phyloP scores from a whole-genome alignment of 1,140 invertebrate species.

The Calliopsis andreniformis region DNA sequence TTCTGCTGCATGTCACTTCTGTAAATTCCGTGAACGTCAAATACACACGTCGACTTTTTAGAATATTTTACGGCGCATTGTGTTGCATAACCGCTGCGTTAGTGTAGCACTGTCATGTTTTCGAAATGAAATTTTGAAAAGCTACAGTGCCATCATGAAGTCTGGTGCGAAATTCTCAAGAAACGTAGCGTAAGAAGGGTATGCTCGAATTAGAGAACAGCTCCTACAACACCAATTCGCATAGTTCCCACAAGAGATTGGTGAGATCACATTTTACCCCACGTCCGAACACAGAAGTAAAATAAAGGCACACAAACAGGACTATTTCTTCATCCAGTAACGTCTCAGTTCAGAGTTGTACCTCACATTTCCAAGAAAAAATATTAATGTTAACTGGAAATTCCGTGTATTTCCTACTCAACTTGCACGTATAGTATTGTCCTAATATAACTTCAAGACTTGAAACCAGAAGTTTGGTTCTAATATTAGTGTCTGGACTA shows the following conservation, averaged over 20 bases:
- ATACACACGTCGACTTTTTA: neutral
- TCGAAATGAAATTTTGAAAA: conserved; percentile 26
- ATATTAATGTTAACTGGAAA: neutral
- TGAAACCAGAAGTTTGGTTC: no score
- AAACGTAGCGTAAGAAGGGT: neutral
- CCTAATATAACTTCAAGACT: no score
- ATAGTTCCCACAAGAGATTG: conserved; percentile 4
- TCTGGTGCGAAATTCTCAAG: neutral
- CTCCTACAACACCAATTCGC: conserved; percentile 15
- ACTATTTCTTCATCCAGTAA: neutral
- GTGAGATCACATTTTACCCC: neutral
- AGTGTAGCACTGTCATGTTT: neutral
- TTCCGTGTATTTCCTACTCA: neutral
- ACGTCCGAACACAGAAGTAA: neutral
- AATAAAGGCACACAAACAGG: neutral
- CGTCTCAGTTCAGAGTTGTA: neutral
- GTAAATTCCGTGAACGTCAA: neutral
- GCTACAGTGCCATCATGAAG: neutral
- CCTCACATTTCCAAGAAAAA: neutral
- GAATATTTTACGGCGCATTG: conserved; percentile 22
- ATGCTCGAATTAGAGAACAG: conserved; percentile 33
- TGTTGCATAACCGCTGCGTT: neutral
- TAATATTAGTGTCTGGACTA: no score
- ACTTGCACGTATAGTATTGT: no score
- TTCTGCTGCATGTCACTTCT: neutral